Base-by-base conservation (phyloP, 2,888 invertebrate genomes). In the Spatulosminthurus flaviceps region DNA sequence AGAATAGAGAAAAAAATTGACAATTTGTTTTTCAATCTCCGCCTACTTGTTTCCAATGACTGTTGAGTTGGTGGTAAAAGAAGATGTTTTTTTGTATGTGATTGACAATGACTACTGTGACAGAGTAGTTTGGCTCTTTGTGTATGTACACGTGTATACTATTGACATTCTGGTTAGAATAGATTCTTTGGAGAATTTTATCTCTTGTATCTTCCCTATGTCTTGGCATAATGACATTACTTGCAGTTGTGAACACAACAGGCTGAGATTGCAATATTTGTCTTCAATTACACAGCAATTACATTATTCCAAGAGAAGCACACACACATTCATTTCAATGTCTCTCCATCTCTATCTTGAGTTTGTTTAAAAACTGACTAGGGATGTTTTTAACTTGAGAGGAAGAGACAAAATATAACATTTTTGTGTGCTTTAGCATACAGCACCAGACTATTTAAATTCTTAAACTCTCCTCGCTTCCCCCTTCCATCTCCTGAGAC, bases 211-310 rank as follows among this genome's bases (percentile, higher is more conserved):
- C n/a, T 51, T 2, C 16, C 19, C 51, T n/a, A 11, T n/a, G 41
- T 16, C 51, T 51, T n/a, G n/a, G n/a, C 51, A 51, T 51, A 51
- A 51, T 51, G 51, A 51, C 16, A 51, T n/a, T 51, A 19, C 51
- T 51, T 51, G 16, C 51, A 51, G n/a, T 51, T 51, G 51, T 51
- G 51, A 19, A 51, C 19, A n/a, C 51, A n/a, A n/a, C 51, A 51
- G 19, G 16, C 16, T 51, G n/a, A 51, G 51, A 51, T 51, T 51
- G n/a, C n/a, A 19, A n/a, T 51, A 51, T 51, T 51, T 51, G 51
- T 51, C 51, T 51, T 51, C 51, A 51, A 51, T 51, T 51, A 51
- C 51, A n/a, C 51, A 51, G 51, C 51, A 51, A 51, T 51, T 51
- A 51, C 51, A 51, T 51, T 51, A 51, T 51, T 51, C n/a, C 19